Base-by-base conservation (phyloP, 1,140 invertebrate genomes). In the Subanguina moxae region DNA sequence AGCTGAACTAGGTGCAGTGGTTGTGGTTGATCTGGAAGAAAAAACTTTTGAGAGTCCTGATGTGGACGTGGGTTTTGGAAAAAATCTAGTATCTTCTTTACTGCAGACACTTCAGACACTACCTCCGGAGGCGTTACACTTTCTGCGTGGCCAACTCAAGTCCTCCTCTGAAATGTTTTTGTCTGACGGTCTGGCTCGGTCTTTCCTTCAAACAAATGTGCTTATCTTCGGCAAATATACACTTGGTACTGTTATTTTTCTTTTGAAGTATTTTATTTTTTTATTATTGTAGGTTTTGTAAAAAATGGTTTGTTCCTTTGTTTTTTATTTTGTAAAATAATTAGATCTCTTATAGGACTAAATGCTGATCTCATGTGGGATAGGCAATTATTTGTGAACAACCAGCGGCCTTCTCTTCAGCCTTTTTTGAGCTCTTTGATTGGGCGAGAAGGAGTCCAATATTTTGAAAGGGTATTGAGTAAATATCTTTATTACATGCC, bases 381-480 rank as follows among this genome's bases (percentile, higher is more conserved):
- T 28, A 72, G 68, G 59, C 65, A 78, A n/a, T 46, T 64, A 17
- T 78, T 80, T 68, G 48, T 80, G 0, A 30, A 62, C 0, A 69
- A 72, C 23, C 78, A 80, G 46, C 56, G 71, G 28, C 56, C 63
- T 8, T 71, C 62, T 13, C 63, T 74, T 19, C 69, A 76, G 23
- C 63, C 76, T n/a, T 78, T 64, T 70, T 46, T 80, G 5, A 45
- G 21, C 1, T 76, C 76, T 0, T 57, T 78, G 17, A 58, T 80
- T n/a, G 77, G 77, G 28, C 56, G 68, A 21, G 77, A 78, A 59
- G 77, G 77, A n/a, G 77, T 78, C 13, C 77, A 78, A 52, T 78
- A 78, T 65, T 69, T 78, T 21, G 77, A 78, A 52, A 69, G 77
- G 57, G 75, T 76, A 19, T n/a, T n/a, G n/a, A n/a, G n/a, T n/a